Percentiles rank a stretch among this genome's conserved stretches.
Conservation (phyloP, 2,888 invertebrate genomes). For the Andricus quercusramuli region DNA sequence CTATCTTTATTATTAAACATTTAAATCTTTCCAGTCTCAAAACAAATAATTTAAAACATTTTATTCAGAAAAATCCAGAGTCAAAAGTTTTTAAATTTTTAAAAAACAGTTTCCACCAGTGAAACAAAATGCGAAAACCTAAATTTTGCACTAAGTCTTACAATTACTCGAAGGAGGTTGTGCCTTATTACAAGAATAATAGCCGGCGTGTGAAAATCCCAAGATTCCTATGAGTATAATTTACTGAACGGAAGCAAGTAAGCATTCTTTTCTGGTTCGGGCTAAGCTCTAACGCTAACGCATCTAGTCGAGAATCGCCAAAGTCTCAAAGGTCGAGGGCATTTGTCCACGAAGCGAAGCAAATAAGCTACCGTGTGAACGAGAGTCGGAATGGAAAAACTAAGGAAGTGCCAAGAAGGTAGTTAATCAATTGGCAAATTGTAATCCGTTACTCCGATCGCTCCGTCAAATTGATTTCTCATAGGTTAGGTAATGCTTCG, state of each 20-base stretch:
- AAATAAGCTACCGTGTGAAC: constrained; percentile 52
- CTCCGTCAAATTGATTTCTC: constrained; percentile 64
- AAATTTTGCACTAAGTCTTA: constrained; percentile 1
- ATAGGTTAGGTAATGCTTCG: constrained; percentile 47
- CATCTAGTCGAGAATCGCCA: constrained; percentile 20
- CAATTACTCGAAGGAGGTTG: neutral
- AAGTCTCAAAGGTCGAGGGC: constrained; percentile 32
- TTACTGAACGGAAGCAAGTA: constrained; percentile 32
- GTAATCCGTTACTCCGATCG: constrained; percentile 66
- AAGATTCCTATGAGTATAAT: constrained; percentile 16
- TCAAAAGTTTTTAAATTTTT: no score
- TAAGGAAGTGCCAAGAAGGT: constrained; percentile 48
- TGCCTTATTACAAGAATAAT: constrained; percentile 27
- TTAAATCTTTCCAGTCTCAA: neutral
- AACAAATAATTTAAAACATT: no score
- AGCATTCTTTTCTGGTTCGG: constrained; percentile 22
- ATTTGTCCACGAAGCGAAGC: constrained; percentile 37
- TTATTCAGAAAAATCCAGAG: no score
- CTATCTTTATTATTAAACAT: neutral
- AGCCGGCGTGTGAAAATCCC: constrained; percentile 32
- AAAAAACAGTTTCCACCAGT: neutral
- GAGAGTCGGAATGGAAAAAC: constrained; percentile 39
- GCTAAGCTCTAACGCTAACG: neutral
- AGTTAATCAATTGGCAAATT: constrained; percentile 72
- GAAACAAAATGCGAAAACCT: constrained; percentile 19